phyloP scores from a whole-genome alignment of 2,888 invertebrate genomes.

The Cremastobaeus sp. region DNA sequence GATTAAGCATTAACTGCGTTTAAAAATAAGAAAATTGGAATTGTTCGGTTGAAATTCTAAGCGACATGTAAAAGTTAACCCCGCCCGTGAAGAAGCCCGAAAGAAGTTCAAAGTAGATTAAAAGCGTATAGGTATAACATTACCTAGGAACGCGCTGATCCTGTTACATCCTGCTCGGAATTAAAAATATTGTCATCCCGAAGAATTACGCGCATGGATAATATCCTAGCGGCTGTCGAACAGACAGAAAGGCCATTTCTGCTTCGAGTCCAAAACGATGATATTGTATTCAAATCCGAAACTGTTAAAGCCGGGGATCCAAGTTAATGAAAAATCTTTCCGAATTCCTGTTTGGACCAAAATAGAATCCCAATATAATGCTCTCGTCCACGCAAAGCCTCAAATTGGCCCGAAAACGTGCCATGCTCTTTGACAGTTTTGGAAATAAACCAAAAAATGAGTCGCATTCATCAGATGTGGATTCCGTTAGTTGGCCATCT shows the following conservation, averaged over 20 bases:
- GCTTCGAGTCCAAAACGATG: neutral
- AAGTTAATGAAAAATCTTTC: too few species aligned
- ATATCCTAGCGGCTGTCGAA: slow-evolving; percentile 72
- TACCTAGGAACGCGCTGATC: slow-evolving; percentile 72
- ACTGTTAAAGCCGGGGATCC: too few species aligned
- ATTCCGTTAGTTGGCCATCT: slow-evolving; percentile 16
- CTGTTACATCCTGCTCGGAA: slow-evolving; percentile 75
- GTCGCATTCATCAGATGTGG: too few species aligned
- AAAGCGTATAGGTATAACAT: neutral
- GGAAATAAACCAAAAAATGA: too few species aligned
- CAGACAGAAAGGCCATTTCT: slow-evolving; percentile 67
- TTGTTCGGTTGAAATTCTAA: neutral
- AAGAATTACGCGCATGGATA: slow-evolving; percentile 72
- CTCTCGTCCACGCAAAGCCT: too few species aligned
- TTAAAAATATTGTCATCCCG: slow-evolving; percentile 77
- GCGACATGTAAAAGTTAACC: neutral
- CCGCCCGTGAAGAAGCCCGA: slow-evolving; percentile 32
- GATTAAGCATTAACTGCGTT: neutral
- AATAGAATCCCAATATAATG: too few species aligned
- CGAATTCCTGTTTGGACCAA: too few species aligned
- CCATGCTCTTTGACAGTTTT: slow-evolving; percentile 23
- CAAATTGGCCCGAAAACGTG: too few species aligned
- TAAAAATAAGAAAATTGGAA: neutral
- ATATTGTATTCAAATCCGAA: neutral
- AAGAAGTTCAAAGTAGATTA: neutral